These are phyloP conservation scores for Neotoma lepida DNA, from an alignment of 2,113 vertebrate species.

Conservation along the genomic window DNA sequence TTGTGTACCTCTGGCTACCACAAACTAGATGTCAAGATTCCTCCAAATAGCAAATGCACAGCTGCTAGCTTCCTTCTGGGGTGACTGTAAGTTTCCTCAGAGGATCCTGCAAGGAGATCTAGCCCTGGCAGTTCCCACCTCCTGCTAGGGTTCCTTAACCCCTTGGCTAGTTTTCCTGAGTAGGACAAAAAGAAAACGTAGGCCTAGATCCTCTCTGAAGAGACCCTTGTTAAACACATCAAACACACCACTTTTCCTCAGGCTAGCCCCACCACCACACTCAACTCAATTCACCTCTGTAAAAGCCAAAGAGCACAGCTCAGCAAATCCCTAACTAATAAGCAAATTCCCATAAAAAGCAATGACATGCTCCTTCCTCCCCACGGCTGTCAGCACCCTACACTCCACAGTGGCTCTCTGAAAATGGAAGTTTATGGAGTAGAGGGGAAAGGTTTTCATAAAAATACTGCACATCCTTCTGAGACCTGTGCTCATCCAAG, in stretches of 20 bases:
- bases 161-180: not conserved
- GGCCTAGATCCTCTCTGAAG: not conserved
- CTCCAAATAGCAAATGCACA: not conserved
- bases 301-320: not conserved
- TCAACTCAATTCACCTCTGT: not conserved
- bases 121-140: not conserved
- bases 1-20: not conserved
- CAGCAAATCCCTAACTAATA: not conserved
- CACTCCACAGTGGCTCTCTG: not conserved
- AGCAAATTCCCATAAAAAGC: not conserved
- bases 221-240: not conserved
- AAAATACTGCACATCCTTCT: not conserved
- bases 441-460: not conserved
- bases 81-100: not conserved
- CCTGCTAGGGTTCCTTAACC: not conserved
- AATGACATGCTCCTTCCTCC: not conserved
- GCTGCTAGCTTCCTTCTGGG: not conserved
- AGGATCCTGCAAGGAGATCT: not conserved
- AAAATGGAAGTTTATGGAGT: not conserved
- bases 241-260: not conserved
- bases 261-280: not conserved
- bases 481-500: not conserved
- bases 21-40: not conserved
- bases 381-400: not conserved
- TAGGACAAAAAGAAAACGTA: not conserved